A percentile compares a stretch with the other conserved stretches of the same genome.
phyloP scores from a whole-genome alignment of 2,113 vertebrate species.

The Sitta europaea region DNA sequence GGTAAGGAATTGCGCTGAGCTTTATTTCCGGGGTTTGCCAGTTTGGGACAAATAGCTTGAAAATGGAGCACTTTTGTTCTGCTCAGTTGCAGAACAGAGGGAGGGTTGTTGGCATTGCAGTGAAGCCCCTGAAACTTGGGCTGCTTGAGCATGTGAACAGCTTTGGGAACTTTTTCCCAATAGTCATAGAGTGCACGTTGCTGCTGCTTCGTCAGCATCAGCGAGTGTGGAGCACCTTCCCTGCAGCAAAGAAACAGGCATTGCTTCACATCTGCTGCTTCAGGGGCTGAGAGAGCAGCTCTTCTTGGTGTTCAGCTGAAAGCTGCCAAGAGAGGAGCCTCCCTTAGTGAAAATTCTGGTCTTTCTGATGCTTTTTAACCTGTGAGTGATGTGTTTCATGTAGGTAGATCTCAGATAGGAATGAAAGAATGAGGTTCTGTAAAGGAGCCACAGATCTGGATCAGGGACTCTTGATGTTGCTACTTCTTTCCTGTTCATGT shows the following conservation, averaged over 20 bases:
- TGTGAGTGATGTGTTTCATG: background rate
- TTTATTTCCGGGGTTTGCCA: background rate
- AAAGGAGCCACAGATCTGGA: background rate
- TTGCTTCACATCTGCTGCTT: background rate
- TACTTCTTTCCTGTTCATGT: background rate
- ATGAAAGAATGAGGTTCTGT: background rate
- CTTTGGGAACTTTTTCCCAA: background rate
- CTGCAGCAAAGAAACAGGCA: background rate
- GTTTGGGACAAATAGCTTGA: background rate
- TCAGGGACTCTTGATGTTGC: background rate
- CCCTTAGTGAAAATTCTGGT: background rate
- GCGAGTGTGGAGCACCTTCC: background rate
- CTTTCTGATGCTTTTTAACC: background rate
- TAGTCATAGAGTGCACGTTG: background rate
- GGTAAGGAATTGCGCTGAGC: background rate
- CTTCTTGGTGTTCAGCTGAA: background rate
- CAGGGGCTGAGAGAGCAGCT: background rate
- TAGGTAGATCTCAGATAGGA: background rate
- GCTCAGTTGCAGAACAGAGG: background rate
- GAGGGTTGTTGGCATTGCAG: background rate
- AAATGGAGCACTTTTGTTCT: background rate
- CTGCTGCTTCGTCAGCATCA: background rate
- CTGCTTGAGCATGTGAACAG: background rate
- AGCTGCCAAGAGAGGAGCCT: background rate
- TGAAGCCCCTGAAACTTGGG: fast-evolving